Base-by-base conservation (phyloP, 2,113 vertebrate genomes). In the Psittacara wagleri region DNA sequence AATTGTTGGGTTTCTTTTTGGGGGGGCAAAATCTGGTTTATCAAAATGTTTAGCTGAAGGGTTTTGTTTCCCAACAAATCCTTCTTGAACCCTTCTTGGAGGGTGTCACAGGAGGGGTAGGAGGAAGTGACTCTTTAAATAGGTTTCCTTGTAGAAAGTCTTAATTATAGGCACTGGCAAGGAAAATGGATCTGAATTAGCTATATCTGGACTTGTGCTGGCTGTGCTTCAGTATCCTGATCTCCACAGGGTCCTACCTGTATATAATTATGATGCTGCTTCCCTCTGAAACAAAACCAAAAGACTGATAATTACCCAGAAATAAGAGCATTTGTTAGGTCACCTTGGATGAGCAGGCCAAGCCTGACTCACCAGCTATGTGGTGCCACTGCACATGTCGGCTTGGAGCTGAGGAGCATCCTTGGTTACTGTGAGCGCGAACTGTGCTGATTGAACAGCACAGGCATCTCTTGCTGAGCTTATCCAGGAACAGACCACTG, bases 381-480 rank as follows among this genome's bases (percentile, higher is more conserved):
- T 46, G 86, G 11, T 25, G 17, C 43, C 33, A 11, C 66, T 31
- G 48, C 23, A 35, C 13, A 13, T 0, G 0, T 37, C 39, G 35
- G 6, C 35, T 55, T 43, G 29, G 75, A 86, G 18, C 44, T 9
- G 66, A 72, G 55, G 12, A 72, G 33, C 33, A 72, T 37, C 62
- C 46, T 27, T n/a, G 17, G 3, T 62, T 54, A 37, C 55, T 59
- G 51, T 8, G 55, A 28, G 29, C 41, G 64, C 48, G 37, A 35
- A 3, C n/a, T 28, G 33, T 11, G 29, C 78, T 44, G 22, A 2
- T 1, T 3, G 29, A 72, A 6, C 35, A 33, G 49, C n/a, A 20
- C 2, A 0, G 0, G 12, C 9, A 5, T 5, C 22, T 61, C 27
- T 33, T 17, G 7, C 41, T 59, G 37, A 74, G 37, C 11, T 80